Evolutionary conservation across 2,888 invertebrate species (phyloP).

Genomic region (Polydesmus complanatus): DNA sequence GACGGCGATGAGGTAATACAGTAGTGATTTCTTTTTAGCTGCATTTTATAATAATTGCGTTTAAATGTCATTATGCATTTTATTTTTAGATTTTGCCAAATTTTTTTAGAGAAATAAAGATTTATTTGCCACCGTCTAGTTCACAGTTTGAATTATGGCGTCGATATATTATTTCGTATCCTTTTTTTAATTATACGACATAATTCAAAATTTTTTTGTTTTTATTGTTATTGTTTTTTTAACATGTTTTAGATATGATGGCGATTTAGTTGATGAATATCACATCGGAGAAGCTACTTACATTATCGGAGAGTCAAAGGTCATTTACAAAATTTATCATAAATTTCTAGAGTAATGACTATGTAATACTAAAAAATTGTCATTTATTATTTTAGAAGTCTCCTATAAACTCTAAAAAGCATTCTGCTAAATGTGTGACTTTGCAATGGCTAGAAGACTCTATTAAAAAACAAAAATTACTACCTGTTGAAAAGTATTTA

Average conservation of each 20-base stretch:
- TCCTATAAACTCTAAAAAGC: not conserved
- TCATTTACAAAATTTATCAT: not conserved
- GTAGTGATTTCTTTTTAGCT: not conserved
- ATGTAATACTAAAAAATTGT: not conserved
- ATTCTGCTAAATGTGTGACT: not conserved
- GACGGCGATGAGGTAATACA: not conserved
- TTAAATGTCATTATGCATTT: not conserved
- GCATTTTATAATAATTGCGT: not conserved
- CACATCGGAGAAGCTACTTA: constrained; percentile 5
- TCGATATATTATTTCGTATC: constrained; percentile 15
- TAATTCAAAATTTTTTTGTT: not conserved
- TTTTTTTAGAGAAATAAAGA: constrained; percentile 7
- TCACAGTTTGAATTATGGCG: constrained; percentile 3
- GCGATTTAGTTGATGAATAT: constrained; percentile 12
- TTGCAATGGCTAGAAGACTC: constrained; percentile 6
- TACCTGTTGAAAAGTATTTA: not conserved
- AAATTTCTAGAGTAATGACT: not conserved
- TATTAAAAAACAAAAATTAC: constrained; percentile 8
- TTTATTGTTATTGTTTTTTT: not conserved
- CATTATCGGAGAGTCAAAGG: not conserved
- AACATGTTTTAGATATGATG: constrained; percentile 10
- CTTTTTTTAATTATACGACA: constrained; percentile 4
- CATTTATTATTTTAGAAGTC: constrained; percentile 3
- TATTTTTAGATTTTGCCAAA: constrained; percentile 4
- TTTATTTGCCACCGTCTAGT: not conserved